phyloP scores from a whole-genome alignment of 1,140 invertebrate genomes.

The Tetramorium alpestre region DNA sequence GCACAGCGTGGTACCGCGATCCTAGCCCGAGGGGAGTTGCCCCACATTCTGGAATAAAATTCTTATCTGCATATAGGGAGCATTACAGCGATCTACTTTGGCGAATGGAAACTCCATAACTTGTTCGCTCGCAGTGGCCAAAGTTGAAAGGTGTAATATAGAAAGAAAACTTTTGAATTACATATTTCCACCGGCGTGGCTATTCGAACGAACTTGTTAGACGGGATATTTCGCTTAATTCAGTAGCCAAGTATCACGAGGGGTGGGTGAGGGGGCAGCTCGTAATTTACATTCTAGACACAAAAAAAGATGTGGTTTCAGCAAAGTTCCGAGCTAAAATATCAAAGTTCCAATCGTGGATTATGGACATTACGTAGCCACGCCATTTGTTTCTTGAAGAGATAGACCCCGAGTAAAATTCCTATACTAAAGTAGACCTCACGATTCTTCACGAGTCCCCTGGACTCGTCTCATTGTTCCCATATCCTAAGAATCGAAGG shows the following conservation, averaged over 20 bases:
- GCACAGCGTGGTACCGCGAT: constrained; percentile 15
- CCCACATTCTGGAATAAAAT: constrained; percentile 58
- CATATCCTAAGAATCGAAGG: background rate
- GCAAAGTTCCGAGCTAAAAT: background rate
- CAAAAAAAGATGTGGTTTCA: background rate
- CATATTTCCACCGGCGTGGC: constrained; percentile 28
- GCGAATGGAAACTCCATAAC: constrained; percentile 54
- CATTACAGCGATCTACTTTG: constrained; percentile 49
- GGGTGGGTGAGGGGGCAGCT: too few species aligned
- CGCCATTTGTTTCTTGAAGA: background rate
- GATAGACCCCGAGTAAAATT: background rate
- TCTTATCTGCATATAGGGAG: constrained; percentile 52
- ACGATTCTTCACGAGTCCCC: background rate
- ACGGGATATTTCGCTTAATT: constrained; percentile 34
- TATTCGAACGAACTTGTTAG: constrained; percentile 32
- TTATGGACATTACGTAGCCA: constrained; percentile 2
- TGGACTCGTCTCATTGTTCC: background rate
- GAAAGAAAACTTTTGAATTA: constrained; percentile 53
- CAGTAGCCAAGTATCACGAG: constrained; percentile 1
- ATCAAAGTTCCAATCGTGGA: background rate
- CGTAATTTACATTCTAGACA: constrained; percentile 11
- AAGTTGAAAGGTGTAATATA: constrained; percentile 54
- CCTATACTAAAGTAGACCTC: background rate
- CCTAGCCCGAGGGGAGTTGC: constrained; percentile 51
- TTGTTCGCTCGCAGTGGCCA: constrained; percentile 21